These are phyloP conservation scores for Egretta garzetta DNA, from an alignment of 2,113 vertebrate genomes.

Conservation along the genomic window DNA sequence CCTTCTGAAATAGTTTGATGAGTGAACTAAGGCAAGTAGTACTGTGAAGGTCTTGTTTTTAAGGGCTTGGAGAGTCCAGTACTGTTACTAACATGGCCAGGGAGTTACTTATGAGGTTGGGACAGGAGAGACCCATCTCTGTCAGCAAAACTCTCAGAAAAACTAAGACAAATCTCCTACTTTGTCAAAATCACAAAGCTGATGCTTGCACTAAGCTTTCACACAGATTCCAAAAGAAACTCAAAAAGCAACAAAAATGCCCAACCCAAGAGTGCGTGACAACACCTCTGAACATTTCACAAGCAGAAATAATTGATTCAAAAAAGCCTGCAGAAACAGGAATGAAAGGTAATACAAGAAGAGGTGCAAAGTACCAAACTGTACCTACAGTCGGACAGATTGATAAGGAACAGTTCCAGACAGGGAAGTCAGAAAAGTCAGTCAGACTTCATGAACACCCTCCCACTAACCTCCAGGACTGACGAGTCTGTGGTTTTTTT, in stretches of 20 bases:
- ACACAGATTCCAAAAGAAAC: neutral
- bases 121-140: neutral
- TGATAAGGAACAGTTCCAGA: neutral
- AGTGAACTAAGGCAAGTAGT: neutral
- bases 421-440: neutral
- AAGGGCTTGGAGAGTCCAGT: neutral
- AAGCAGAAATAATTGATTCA: neutral
- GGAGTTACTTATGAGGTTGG: neutral
- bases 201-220: neutral
- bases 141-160: neutral
- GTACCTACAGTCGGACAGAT: neutral
- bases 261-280: neutral
- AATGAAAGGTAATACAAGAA: neutral
- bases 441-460: neutral
- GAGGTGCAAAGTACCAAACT: neutral
- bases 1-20: neutral
- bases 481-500: rapidly evolving
- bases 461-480: neutral
- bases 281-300: neutral
- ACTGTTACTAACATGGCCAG: neutral
- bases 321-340: conserved; percentile 4
- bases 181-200: neutral
- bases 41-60: neutral
- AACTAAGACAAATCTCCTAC: neutral
- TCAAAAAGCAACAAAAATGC: neutral